A percentile compares a stretch with the other conserved stretches of the same genome.
phyloP scores from a whole-genome alignment of 2,888 invertebrate species.

The Laothoe populi region DNA sequence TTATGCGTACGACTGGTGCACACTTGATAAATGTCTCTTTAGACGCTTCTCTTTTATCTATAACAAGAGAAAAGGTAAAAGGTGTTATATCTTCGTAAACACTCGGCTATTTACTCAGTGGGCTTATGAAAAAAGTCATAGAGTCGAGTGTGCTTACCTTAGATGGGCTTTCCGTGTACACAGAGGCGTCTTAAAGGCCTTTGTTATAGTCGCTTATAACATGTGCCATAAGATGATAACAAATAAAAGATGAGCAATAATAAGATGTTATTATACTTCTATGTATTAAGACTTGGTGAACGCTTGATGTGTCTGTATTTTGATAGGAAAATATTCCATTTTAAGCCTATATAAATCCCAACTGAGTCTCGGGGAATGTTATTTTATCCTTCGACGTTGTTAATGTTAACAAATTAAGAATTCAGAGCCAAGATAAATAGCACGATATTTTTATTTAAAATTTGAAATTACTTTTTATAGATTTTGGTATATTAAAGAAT shows the following conservation, averaged over 20 bases:
- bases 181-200: conserved; percentile 20
- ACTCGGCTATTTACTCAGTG: conserved; percentile 32
- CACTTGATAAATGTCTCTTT: conserved; percentile 34
- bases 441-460: not conserved
- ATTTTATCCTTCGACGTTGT: conserved; percentile 23
- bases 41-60: conserved; percentile 41
- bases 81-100: conserved; percentile 34
- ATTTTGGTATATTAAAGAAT: not conserved
- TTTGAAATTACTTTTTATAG: not conserved
- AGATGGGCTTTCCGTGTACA: conserved; percentile 46
- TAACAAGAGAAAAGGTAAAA: conserved; percentile 36
- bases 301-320: conserved; percentile 28
- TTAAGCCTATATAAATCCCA: conserved; percentile 11
- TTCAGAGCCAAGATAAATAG: not conserved
- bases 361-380: not conserved
- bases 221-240: conserved; percentile 11
- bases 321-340: conserved; percentile 10
- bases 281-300: not conserved
- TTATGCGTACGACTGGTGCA: conserved; percentile 36
- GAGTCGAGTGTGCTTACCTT: conserved; percentile 34
- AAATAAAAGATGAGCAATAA: not conserved
- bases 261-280: conserved; percentile 7
- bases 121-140: conserved; percentile 37
- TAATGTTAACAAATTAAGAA: not conserved
- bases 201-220: conserved; percentile 16